Conservation (phyloP, 37 sponge, comb jelly and placozoan species). For the Amphimedon queenslandica region DNA sequence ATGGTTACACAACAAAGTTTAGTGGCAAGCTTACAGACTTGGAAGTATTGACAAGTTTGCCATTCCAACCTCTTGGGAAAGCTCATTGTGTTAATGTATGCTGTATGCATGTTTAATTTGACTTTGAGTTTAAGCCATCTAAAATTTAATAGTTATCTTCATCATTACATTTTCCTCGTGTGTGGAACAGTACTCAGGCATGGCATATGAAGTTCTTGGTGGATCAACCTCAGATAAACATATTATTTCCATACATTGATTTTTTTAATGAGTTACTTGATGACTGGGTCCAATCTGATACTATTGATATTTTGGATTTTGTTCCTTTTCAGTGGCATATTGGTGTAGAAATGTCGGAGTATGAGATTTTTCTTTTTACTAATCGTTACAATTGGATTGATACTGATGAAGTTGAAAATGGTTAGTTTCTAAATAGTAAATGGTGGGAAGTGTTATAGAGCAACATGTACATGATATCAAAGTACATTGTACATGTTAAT, state of each 20-base stretch:
- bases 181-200: conserved; percentile 74
- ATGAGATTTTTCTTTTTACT: conserved; percentile 73
- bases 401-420: conserved; percentile 39
- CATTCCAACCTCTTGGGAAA: conserved; percentile 26
- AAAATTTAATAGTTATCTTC: conserved; percentile 18
- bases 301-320: conserved; percentile 62
- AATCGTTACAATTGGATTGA: conserved; percentile 86
- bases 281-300: conserved; percentile 69
- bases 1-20: conserved; percentile 37
- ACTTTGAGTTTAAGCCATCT: conserved; percentile 5
- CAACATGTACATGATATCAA: background rate
- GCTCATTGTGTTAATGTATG: conserved; percentile 28
- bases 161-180: conserved; percentile 62
- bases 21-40: conserved; percentile 21
- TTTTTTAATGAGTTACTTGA: conserved; percentile 71
- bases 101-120: background rate
- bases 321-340: conserved; percentile 73
- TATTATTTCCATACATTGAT: conserved; percentile 76
- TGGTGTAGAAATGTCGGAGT: conserved; percentile 22
- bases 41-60: conserved; percentile 18
- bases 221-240: conserved; percentile 23
- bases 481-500: background rate
- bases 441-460: background rate
- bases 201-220: conserved; percentile 68
- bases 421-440: too few relatives aligned